These are phyloP conservation scores for Onychorhynchus coronatus DNA, from an alignment of 2,113 vertebrate species.

Conservation along the genomic window DNA sequence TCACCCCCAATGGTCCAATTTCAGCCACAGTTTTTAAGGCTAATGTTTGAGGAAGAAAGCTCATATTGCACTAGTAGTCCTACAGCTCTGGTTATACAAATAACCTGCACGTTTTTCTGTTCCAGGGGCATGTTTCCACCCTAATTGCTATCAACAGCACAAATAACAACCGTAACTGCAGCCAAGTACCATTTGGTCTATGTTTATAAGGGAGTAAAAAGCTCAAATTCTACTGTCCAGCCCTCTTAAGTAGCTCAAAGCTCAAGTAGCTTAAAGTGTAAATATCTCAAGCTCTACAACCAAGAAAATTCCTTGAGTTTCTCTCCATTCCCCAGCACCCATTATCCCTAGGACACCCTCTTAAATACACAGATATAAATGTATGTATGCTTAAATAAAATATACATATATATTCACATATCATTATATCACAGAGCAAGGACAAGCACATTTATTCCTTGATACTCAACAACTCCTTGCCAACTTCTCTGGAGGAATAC, in stretches of 20 bases:
- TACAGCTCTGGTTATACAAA: neutral
- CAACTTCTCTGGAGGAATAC: fast-evolving
- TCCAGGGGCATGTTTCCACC: neutral
- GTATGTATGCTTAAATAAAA: neutral
- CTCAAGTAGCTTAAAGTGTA: neutral
- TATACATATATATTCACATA: fast-evolving
- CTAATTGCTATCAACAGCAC: neutral
- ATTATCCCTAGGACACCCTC: fast-evolving
- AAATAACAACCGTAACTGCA: neutral
- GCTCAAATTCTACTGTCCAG: neutral
- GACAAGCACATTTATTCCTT: neutral
- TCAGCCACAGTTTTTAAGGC: neutral
- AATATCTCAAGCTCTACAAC: neutral
- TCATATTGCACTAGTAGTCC: neutral
- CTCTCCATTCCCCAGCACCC: neutral
- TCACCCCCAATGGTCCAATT: neutral
- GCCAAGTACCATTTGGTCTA: neutral
- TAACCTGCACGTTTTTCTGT: neutral
- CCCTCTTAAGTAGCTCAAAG: neutral
- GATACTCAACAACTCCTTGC: neutral
- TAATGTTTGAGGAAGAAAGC: conserved; percentile 8
- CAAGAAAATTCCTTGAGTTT: neutral
- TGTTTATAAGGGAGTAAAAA: neutral
- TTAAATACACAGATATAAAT: neutral
- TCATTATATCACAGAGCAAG: neutral